A percentile compares a stretch with the other conserved stretches of the same genome.
Evolutionary conservation across 2,888 invertebrate species (phyloP).

Genomic region (Cryptus armator): DNA sequence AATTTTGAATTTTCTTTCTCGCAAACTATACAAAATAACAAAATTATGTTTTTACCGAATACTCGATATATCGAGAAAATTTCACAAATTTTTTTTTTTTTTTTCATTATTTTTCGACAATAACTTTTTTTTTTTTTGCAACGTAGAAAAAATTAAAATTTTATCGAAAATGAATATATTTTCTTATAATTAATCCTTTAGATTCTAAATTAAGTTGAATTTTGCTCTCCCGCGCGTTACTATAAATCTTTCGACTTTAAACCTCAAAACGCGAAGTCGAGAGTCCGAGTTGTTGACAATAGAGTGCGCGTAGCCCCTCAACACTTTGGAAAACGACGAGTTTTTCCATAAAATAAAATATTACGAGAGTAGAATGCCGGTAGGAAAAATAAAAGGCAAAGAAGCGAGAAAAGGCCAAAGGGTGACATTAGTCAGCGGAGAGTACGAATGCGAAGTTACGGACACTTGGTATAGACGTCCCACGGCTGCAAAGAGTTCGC

Average conservation of each 20-base stretch:
- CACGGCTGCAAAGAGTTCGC: conserved; percentile 40
- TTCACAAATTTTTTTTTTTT: too few relatives aligned
- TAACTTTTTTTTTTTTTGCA: too few relatives aligned
- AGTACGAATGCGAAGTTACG: conserved; percentile 16
- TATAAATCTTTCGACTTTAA: neutral
- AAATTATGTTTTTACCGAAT: too few relatives aligned
- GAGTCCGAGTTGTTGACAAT: conserved; percentile 10
- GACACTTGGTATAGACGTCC: conserved; percentile 20
- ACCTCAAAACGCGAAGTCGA: neutral
- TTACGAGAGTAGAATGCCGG: conserved; percentile 4
- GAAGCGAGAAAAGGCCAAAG: conserved; percentile 1
- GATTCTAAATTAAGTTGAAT: neutral
- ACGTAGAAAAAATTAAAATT: too few relatives aligned
- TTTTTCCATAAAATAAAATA: neutral
- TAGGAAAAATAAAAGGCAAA: neutral
- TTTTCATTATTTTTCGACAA: too few relatives aligned
- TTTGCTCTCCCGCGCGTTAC: neutral
- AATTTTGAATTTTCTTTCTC: too few relatives aligned
- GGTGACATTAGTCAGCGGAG: conserved; percentile 39
- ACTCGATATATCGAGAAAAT: too few relatives aligned
- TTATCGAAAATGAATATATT: too few relatives aligned
- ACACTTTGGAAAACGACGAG: neutral
- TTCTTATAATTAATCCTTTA: too few relatives aligned
- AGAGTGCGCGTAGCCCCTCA: neutral
- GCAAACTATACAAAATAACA: too few relatives aligned